These are phyloP conservation scores for Tachysurus fulvidraco DNA, from an alignment of 2,113 vertebrate species.

Conservation along the genomic window DNA sequence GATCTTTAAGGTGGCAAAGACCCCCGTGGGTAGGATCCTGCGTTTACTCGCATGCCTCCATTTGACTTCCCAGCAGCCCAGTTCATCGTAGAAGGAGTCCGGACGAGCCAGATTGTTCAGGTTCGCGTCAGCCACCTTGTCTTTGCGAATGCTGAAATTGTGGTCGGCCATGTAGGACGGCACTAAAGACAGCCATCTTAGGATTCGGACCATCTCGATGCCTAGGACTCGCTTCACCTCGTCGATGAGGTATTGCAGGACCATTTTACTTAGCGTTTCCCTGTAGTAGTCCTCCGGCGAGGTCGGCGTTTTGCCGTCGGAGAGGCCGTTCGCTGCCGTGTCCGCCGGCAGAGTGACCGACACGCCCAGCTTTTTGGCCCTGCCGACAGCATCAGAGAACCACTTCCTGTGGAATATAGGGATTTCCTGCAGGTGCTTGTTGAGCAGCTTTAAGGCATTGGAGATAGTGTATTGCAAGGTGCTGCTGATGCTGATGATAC, in stretches of 20 bases:
- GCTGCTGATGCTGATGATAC: slow-evolving; percentile 81
- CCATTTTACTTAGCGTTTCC: slow-evolving; percentile 70
- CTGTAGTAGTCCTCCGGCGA: slow-evolving; percentile 75
- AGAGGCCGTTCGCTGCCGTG: slow-evolving; percentile 37
- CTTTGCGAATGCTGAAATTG: slow-evolving; percentile 79
- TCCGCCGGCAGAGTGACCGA: slow-evolving; percentile 66
- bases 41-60: slow-evolving; percentile 79
- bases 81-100: slow-evolving; percentile 78
- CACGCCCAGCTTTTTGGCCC: slow-evolving; percentile 75
- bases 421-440: slow-evolving; percentile 77
- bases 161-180: slow-evolving; percentile 81
- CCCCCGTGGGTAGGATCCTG: slow-evolving; percentile 76
- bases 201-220: slow-evolving; percentile 77
- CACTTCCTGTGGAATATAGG: slow-evolving; percentile 77
- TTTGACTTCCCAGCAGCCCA: slow-evolving; percentile 79
- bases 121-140: slow-evolving; percentile 79
- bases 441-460: slow-evolving; percentile 80
- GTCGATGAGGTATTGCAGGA: slow-evolving; percentile 75
- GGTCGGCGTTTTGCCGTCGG: slow-evolving; percentile 55
- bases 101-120: slow-evolving; percentile 77
- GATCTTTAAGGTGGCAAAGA: slow-evolving; percentile 77
- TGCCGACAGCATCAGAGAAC: slow-evolving; percentile 75
- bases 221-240: slow-evolving; percentile 78
- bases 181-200: slow-evolving; percentile 77
- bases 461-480: slow-evolving; percentile 80